Evolutionary conservation across 2,888 invertebrate genomes (phyloP).

Genomic region (Ennomos fuscantarius): DNA sequence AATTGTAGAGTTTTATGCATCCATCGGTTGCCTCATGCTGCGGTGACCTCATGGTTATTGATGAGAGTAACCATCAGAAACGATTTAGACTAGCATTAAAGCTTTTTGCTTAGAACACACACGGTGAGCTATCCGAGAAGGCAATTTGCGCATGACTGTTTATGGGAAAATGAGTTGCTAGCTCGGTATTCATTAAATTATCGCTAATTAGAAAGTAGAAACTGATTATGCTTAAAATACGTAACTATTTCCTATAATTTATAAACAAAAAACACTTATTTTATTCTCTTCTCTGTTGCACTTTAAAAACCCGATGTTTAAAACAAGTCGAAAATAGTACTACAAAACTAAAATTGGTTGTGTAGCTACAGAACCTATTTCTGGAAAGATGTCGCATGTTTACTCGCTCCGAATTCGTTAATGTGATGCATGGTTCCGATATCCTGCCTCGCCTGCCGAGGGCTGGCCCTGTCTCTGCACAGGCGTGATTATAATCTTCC

Average conservation of each 20-base stretch:
- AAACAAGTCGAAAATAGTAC: not conserved
- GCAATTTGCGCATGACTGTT: constrained; percentile 18
- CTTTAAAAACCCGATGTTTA: not conserved
- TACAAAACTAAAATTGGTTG: constrained; percentile 11
- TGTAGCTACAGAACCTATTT: constrained; percentile 19
- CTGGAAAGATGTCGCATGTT: constrained; percentile 22
- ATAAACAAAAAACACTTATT: no score
- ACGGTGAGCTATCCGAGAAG: constrained; percentile 24
- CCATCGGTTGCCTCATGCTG: constrained; percentile 46
- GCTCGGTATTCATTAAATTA: constrained; percentile 14
- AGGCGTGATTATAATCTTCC: constrained; percentile 48
- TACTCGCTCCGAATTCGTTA: constrained; percentile 49
- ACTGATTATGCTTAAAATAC: no score
- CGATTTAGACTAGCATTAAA: constrained; percentile 26
- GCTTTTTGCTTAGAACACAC: constrained; percentile 39
- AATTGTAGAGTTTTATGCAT: constrained; percentile 39
- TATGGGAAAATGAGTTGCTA: constrained; percentile 19
- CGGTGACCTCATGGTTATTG: constrained; percentile 47
- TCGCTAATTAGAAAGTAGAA: not conserved
- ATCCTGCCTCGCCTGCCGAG: constrained; percentile 42
- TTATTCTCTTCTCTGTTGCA: no score
- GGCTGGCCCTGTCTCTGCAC: constrained; percentile 34
- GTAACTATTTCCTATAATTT: no score
- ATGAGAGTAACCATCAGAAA: constrained; percentile 43
- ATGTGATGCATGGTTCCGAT: constrained; percentile 64